phyloP scores from a whole-genome alignment of 2,113 vertebrate species.

The Chloropsis hardwickii region DNA sequence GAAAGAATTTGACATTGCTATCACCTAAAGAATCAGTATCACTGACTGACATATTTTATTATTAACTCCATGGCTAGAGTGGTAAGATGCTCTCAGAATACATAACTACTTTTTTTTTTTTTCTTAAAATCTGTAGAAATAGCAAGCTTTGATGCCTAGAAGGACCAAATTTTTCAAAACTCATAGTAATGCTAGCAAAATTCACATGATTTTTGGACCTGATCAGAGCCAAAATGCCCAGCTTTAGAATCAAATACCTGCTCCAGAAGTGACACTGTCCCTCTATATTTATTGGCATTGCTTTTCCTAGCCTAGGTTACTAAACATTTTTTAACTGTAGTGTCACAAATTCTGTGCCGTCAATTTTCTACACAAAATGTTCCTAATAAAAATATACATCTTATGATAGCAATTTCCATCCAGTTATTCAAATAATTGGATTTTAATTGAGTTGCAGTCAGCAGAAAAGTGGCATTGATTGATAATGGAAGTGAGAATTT shows the following conservation, averaged over 20 bases:
- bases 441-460: constrained; percentile 54
- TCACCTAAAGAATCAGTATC: background rate
- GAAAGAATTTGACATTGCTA: background rate
- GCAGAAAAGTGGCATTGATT: constrained; percentile 32
- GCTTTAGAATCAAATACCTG: background rate
- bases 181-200: background rate
- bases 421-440: constrained; percentile 54
- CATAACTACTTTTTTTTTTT: background rate
- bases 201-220: background rate
- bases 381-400: constrained; percentile 7
- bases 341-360: background rate
- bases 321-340: background rate
- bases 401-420: constrained; percentile 24
- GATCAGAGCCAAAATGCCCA: background rate
- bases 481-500: background rate
- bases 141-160: background rate
- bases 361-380: constrained; percentile 7
- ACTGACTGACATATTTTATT: background rate
- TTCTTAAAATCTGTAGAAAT: background rate
- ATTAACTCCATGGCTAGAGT: background rate
- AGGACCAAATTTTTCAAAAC: background rate
- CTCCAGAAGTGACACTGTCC: background rate
- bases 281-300: accelerated
- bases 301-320: background rate
- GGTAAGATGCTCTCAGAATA: background rate